Evolutionary conservation across 1,140 invertebrate genomes (phyloP).

Genomic region (Drosophila albomicans): DNA sequence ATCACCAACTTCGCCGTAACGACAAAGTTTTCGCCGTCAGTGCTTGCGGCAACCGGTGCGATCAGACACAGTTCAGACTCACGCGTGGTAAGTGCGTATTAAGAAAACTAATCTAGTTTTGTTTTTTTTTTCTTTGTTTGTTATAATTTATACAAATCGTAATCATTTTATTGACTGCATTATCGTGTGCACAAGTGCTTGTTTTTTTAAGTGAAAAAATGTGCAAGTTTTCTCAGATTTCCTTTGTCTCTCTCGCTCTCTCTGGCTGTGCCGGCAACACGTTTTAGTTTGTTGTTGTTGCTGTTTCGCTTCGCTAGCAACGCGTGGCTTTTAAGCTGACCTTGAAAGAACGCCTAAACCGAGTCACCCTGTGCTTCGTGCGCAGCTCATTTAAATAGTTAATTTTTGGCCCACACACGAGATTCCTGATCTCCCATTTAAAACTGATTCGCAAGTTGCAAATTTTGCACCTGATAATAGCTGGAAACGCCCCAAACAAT

Average conservation of each 20-base stretch:
- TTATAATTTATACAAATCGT: neutral
- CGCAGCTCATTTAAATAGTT: neutral
- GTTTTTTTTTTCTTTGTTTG: neutral
- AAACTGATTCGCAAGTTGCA: neutral
- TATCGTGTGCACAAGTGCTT: neutral
- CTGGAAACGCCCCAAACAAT: neutral
- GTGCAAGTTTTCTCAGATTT: neutral
- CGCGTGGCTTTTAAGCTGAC: conserved; percentile 21
- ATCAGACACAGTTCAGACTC: conserved; percentile 36
- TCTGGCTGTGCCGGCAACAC: conserved; percentile 7
- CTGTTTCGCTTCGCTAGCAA: neutral
- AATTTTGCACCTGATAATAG: conserved; percentile 21
- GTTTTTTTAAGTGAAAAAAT: conserved; percentile 7
- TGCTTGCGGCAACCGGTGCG: neutral
- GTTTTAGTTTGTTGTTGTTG: conserved; percentile 5
- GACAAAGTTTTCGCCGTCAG: conserved; percentile 16
- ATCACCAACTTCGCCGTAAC: conserved; percentile 9
- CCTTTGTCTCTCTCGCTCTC: too few species aligned
- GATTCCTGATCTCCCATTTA: neutral
- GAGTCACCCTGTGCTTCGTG: conserved; percentile 27
- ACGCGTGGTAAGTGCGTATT: conserved; percentile 32
- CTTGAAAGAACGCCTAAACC: conserved; percentile 20
- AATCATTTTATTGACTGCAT: neutral
- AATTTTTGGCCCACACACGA: conserved; percentile 11
- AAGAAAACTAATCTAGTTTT: neutral